Evolutionary conservation across 1,140 invertebrate genomes (phyloP), one percentile per base, ranked within the genome.

Genomic region (Heterodera schachtii): DNA sequence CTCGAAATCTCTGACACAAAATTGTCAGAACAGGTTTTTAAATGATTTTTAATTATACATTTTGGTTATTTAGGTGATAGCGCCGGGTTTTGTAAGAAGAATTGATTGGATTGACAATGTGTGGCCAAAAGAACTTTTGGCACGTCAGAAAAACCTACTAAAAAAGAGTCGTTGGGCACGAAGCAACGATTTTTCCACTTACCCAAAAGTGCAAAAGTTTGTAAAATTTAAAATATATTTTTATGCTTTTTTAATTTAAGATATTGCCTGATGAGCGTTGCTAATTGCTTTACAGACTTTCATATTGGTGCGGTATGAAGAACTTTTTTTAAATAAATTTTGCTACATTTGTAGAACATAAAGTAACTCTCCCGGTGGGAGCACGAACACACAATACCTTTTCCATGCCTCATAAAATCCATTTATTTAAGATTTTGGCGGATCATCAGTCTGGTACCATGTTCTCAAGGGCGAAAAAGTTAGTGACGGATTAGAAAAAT

Each of bases 401-500:
- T n/a, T n/a, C n/a, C n/a, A n/a, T n/a, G n/a, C n/a, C n/a, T n/a
- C n/a, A n/a, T n/a, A n/a, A n/a, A n/a, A n/a, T n/a, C n/a, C n/a
- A n/a, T n/a, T n/a, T n/a, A n/a, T n/a, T n/a, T n/a, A 3, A 78
- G 96, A 98, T 90, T 97, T 98, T 90, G 96, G 97, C 41, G 97
- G 97, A 0, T 98, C 97, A 0, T 98, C 96, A 2, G 97, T 99
- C 0, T 99, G 97, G 97, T 98, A 99, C 90, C 97, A 98, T 90
- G 96, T 99, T 84, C 90, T 98, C 11, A 94, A 94, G 91, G 97
- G 82, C 31, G 73, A 78, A 66, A 83, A 83, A 74, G 82, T 83
- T 3, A 13, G 66, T 8, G 7, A n/a, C n/a, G n/a, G n/a, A n/a
- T n/a, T n/a, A n/a, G n/a, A n/a, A n/a, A n/a, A n/a, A n/a, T n/a